These are phyloP conservation scores for Cyclophora albipunctata DNA, from an alignment of 2,888 invertebrate genomes.

Conservation along the genomic window DNA sequence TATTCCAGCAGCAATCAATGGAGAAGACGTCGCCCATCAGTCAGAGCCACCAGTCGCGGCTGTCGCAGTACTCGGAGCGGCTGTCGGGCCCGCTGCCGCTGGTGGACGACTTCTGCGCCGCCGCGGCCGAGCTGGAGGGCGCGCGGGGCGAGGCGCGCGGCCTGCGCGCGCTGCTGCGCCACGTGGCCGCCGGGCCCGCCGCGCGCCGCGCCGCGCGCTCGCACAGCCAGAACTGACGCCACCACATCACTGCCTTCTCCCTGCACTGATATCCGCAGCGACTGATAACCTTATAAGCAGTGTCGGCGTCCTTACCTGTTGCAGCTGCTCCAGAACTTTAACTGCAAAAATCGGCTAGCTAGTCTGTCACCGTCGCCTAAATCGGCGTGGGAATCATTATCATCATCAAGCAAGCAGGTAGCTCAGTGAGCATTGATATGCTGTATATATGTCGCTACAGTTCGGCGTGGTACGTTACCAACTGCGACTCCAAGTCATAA, in stretches of 20 bases:
- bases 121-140: slow-evolving; percentile 81
- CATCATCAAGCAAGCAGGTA: no score
- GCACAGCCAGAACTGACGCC: slow-evolving; percentile 61
- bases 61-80: slow-evolving; percentile 76
- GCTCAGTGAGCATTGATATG: no score
- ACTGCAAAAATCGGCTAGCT: no score
- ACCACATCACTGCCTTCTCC: background rate
- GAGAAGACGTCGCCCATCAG: slow-evolving; percentile 62
- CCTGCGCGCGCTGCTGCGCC: slow-evolving; percentile 84
- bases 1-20: slow-evolving; percentile 23
- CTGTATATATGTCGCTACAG: no score
- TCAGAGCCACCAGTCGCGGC: slow-evolving; percentile 76
- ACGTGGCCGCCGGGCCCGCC: slow-evolving; percentile 90
- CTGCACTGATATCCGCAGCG: background rate
- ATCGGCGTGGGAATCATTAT: no score
- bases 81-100: slow-evolving; percentile 82
- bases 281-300: background rate
- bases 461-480: no score
- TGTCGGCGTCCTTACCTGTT: no score
- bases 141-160: slow-evolving; percentile 81
- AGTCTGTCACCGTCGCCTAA: no score
- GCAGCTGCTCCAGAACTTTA: no score
- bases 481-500: no score
- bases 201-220: slow-evolving; percentile 78
- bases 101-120: slow-evolving; percentile 93